Evolutionary conservation across 2,113 vertebrate species (phyloP).

Genomic region (Catharus fuscescens): DNA sequence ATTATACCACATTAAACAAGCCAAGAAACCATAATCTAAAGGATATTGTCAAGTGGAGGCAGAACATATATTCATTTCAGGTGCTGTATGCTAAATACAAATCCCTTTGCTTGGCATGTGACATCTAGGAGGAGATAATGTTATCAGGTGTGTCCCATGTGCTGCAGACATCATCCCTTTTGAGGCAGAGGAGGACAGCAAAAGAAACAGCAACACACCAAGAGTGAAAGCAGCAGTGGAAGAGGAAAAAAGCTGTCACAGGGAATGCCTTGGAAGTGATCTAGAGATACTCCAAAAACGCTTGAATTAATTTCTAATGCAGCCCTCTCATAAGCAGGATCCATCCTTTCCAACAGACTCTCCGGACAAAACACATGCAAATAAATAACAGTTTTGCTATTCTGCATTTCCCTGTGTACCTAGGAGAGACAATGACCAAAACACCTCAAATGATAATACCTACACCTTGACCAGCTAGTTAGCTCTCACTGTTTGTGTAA

Average conservation of each 20-base stretch:
- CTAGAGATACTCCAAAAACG: background rate
- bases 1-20: slow-evolving; percentile 11
- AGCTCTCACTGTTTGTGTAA: background rate
- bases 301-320: background rate
- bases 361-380: background rate
- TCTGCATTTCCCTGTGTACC: background rate
- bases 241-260: background rate
- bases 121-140: background rate
- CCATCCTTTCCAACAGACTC: background rate
- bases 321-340: background rate
- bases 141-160: background rate
- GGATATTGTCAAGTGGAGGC: background rate
- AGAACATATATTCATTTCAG: background rate
- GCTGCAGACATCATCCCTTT: background rate
- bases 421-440: background rate
- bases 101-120: background rate
- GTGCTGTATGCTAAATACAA: background rate
- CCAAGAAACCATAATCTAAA: background rate
- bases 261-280: background rate
- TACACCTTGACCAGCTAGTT: background rate
- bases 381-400: background rate
- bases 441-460: background rate
- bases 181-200: background rate
- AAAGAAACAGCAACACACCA: background rate
- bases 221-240: background rate